Conservation (phyloP, 2,113 vertebrate genomes). For the Podarcis cretensis region DNA sequence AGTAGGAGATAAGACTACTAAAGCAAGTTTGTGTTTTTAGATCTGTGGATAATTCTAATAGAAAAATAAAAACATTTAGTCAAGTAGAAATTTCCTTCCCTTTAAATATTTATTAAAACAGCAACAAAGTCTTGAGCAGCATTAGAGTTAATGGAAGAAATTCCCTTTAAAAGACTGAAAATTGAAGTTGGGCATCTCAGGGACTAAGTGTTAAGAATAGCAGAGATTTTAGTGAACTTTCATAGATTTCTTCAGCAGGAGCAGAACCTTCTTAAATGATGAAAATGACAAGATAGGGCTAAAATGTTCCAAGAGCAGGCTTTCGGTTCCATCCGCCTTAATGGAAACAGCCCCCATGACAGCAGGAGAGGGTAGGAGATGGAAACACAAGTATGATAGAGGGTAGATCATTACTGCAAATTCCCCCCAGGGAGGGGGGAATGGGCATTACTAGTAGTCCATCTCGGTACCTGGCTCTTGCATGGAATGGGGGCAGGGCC, state of each 20-base stretch:
- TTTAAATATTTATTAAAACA: slow-evolving; percentile 16
- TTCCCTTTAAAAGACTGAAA: neutral
- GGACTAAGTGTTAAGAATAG: slow-evolving; percentile 69
- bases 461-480: too few species aligned
- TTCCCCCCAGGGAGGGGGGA: too few species aligned
- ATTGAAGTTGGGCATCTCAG: slow-evolving; percentile 48
- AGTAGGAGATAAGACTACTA: neutral
- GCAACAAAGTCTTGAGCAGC: slow-evolving; percentile 11
- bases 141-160: slow-evolving; percentile 10
- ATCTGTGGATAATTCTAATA: neutral
- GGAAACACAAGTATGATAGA: too few species aligned
- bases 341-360: too few species aligned
- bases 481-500: too few species aligned
- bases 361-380: too few species aligned
- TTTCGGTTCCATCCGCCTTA: too few species aligned
- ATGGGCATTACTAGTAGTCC: too few species aligned
- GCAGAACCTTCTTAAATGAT: slow-evolving; percentile 11
- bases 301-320: neutral
- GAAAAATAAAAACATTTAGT: neutral
- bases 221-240: slow-evolving; percentile 58
- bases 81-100: slow-evolving; percentile 20
- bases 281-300: neutral
- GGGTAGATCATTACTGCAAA: too few species aligned
- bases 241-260: slow-evolving; percentile 44
- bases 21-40: neutral